These are phyloP conservation scores for Seriola rivoliana DNA, from an alignment of 2,113 vertebrate genomes.

Conservation along the genomic window DNA sequence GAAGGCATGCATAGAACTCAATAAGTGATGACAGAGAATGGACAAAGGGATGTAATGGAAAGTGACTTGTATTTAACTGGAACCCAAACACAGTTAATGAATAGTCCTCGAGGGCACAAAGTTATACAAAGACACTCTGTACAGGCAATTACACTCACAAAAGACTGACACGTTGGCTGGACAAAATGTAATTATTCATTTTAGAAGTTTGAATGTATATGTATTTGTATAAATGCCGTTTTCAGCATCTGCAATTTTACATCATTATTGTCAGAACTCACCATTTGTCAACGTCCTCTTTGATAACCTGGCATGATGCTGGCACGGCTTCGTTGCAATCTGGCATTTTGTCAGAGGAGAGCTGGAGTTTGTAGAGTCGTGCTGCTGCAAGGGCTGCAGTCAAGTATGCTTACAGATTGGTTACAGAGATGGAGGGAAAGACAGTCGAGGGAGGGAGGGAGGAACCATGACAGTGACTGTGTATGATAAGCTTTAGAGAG, in stretches of 20 bases:
- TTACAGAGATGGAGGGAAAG: constrained; percentile 37
- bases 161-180: not conserved
- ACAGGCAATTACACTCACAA: constrained; percentile 1
- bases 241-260: not conserved
- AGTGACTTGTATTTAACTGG: constrained; percentile 11
- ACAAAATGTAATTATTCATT: not conserved
- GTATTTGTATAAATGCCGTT: not conserved
- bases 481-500: constrained; percentile 14
- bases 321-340: constrained; percentile 63
- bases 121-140: constrained; percentile 9
- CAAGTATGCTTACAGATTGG: constrained; percentile 46
- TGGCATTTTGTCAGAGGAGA: constrained; percentile 71
- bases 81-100: constrained; percentile 26
- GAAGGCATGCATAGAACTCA: not conserved
- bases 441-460: constrained; percentile 10
- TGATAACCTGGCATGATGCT: constrained; percentile 79
- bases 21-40: constrained; percentile 8
- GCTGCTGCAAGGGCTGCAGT: constrained; percentile 53
- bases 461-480: constrained; percentile 19
- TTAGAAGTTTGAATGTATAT: not conserved
- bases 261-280: constrained; percentile 63
- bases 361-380: constrained; percentile 51
- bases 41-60: constrained; percentile 9
- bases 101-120: constrained; percentile 9
- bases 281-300: constrained; percentile 74